A percentile compares a stretch with the other conserved stretches of the same genome.
These are phyloP conservation scores for Pygmarrhopalites habei DNA, from an alignment of 1,140 invertebrate species.

Conservation along the genomic window DNA sequence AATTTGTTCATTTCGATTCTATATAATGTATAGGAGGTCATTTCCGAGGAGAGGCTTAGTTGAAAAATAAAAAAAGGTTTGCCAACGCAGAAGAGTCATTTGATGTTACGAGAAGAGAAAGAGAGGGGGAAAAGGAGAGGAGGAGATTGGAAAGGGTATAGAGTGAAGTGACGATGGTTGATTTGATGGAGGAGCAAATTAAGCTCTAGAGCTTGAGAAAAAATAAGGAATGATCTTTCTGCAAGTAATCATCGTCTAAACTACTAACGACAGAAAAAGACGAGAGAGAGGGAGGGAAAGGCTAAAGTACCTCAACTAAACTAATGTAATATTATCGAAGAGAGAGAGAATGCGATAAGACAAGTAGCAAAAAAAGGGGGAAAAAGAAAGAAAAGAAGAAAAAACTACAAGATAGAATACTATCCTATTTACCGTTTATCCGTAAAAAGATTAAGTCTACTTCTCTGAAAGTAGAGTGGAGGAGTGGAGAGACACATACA, in stretches of 20 bases:
- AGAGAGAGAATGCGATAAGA: slow-evolving; percentile 1
- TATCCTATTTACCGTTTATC: neutral
- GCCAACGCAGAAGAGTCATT: too few relatives aligned
- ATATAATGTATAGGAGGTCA: too few relatives aligned
- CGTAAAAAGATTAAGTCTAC: neutral
- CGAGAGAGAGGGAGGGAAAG: neutral
- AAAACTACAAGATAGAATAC: neutral
- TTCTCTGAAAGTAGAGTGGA: neutral
- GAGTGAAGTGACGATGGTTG: neutral
- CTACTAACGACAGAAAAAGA: neutral
- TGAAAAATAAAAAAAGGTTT: too few relatives aligned
- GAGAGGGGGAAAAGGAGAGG: too few relatives aligned
- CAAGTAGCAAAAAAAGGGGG: neutral
- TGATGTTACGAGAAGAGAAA: too few relatives aligned
- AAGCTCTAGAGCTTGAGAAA: neutral
- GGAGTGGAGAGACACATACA: neutral
- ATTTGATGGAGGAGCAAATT: slow-evolving; percentile 10
- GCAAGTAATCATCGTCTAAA: neutral
- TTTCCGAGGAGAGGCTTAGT: too few relatives aligned
- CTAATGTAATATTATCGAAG: neutral
- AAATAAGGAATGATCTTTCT: slow-evolving; percentile 5
- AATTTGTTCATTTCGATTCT: too few relatives aligned
- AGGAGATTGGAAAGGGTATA: neutral
- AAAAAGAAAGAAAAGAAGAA: neutral
- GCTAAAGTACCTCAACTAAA: neutral